Conservation (phyloP, 2,888 invertebrate species). For the Pyrocoelia pectoralis region DNA sequence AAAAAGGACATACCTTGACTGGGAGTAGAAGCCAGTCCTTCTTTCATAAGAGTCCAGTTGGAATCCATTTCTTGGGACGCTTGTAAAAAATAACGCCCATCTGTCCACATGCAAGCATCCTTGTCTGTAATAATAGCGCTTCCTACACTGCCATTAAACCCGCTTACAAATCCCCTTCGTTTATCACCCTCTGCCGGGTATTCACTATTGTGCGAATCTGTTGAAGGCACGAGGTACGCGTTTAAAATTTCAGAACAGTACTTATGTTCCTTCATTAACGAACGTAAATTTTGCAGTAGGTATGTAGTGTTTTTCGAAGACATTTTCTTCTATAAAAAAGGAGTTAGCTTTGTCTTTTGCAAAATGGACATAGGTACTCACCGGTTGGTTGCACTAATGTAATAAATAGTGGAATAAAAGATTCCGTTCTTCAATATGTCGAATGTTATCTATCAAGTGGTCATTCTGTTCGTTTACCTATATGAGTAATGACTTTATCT, state of each 20-base stretch:
- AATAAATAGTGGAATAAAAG: too few relatives aligned
- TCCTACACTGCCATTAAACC: slow-evolving; percentile 92
- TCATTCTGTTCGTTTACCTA: too few relatives aligned
- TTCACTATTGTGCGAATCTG: slow-evolving; percentile 90
- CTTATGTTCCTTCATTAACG: slow-evolving; percentile 65
- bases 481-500: too few relatives aligned
- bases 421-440: too few relatives aligned
- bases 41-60: slow-evolving; percentile 93
- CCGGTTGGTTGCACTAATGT: too few relatives aligned
- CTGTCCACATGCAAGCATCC: slow-evolving; percentile 92
- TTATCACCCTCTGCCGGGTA: slow-evolving; percentile 89
- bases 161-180: slow-evolving; percentile 83
- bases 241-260: slow-evolving; percentile 68
- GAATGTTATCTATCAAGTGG: too few relatives aligned
- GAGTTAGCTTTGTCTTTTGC: too few relatives aligned
- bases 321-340: background rate
- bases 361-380: too few relatives aligned
- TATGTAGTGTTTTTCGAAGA: slow-evolving; percentile 50
- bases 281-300: slow-evolving; percentile 63
- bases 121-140: slow-evolving; percentile 83
- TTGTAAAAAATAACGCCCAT: slow-evolving; percentile 95
- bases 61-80: slow-evolving; percentile 82
- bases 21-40: slow-evolving; percentile 63
- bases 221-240: slow-evolving; percentile 85
- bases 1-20: slow-evolving; percentile 53